Evolutionary conservation across 2,888 invertebrate genomes (phyloP).

Genomic region (Bellardia pandia): DNA sequence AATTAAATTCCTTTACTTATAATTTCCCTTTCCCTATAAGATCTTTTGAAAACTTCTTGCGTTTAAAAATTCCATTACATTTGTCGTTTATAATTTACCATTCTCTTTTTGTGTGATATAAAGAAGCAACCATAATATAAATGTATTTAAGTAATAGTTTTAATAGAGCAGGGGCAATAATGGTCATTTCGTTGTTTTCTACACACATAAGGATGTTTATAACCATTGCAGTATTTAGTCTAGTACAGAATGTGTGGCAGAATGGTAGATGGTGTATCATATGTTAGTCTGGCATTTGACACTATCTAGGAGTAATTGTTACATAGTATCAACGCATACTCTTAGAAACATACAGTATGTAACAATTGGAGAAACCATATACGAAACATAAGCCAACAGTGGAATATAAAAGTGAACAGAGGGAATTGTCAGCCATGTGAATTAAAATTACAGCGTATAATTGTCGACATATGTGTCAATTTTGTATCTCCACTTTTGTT

Average conservation of each 20-base stretch:
- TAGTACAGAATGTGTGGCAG: constrained; percentile 14
- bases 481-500: background rate
- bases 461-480: too few species aligned
- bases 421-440: too few species aligned
- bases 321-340: constrained; percentile 47
- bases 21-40: background rate
- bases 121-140: background rate
- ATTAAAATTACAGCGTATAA: too few species aligned
- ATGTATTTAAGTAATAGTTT: constrained; percentile 49
- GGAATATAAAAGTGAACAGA: background rate
- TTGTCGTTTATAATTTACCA: constrained; percentile 26
- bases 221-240: constrained; percentile 25
- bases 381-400: constrained; percentile 31
- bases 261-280: constrained; percentile 66
- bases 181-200: constrained; percentile 40
- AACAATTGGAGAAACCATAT: constrained; percentile 19
- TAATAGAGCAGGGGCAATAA: constrained; percentile 40
- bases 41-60: constrained; percentile 28
- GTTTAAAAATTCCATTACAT: constrained; percentile 47
- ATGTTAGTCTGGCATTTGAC: constrained; percentile 73
- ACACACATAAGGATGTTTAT: background rate
- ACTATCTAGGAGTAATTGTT: constrained; percentile 72
- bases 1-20: background rate
- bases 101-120: background rate
- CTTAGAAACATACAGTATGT: background rate